These are phyloP conservation scores for Cynocephalus volans DNA, from an alignment of 2,113 vertebrate genomes.

Conservation along the genomic window DNA sequence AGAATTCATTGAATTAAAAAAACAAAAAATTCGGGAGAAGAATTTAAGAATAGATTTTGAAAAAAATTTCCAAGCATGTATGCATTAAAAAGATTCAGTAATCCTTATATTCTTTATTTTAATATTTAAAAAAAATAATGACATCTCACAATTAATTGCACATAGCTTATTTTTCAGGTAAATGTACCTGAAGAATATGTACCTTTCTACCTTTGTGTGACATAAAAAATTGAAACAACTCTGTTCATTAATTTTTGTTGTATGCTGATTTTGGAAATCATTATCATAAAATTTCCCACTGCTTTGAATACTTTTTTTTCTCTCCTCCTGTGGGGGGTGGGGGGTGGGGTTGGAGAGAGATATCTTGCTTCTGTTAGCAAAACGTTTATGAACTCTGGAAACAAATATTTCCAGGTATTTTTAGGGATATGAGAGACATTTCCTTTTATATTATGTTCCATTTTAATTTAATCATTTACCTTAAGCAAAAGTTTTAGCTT, in stretches of 20 bases:
- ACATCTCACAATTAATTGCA: not conserved
- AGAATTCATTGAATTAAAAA: constrained; percentile 42
- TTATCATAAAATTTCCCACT: constrained; percentile 22
- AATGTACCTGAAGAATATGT: not conserved
- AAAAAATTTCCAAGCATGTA: not conserved
- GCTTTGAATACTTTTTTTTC: not conserved
- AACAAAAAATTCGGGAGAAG: constrained; percentile 47
- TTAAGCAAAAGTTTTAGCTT: constrained; percentile 51
- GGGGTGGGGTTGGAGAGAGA: not conserved
- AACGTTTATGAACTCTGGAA: constrained; percentile 47
- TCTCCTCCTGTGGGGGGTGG: not conserved
- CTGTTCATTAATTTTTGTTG: constrained; percentile 1
- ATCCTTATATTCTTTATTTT: constrained; percentile 27
- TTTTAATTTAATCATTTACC: constrained; percentile 60
- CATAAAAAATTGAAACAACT: not conserved
- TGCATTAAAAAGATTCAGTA: constrained; percentile 10
- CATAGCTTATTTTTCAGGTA: not conserved
- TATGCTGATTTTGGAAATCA: constrained; percentile 62
- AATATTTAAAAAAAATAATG: not conserved
- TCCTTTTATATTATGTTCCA: not conserved
- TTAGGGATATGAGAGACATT: constrained; percentile 1
- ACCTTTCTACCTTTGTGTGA: constrained; percentile 16
- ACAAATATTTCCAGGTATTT: constrained; percentile 56
- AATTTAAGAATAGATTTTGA: constrained; percentile 56
- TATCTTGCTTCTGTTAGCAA: not conserved